Conservation (phyloP, 2,797 vertebrate genomes). For the Pangasius larnaudii region DNA sequence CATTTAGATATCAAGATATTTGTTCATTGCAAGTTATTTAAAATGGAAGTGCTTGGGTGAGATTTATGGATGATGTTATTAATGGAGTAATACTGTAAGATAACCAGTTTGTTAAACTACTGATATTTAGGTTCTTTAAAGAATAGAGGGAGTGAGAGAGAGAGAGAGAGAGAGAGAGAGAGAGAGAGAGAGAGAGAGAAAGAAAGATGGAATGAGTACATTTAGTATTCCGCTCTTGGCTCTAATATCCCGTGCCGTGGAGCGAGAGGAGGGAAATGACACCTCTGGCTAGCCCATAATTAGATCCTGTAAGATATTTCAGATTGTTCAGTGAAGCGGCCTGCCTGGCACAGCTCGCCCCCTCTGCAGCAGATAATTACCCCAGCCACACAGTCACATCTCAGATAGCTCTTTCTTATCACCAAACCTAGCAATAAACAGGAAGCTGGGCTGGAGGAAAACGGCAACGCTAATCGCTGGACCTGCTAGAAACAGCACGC, state of each 20-base stretch:
- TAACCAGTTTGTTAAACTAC: neutral
- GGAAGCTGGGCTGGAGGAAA: constrained; percentile 29
- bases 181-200: neutral
- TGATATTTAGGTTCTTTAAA: neutral
- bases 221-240: constrained; percentile 45
- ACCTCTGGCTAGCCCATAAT: constrained; percentile 59
- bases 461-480: constrained; percentile 34
- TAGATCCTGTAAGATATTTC: constrained; percentile 62
- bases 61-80: constrained; percentile 1
- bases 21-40: neutral
- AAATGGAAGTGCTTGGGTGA: neutral
- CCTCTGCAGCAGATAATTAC: constrained; percentile 56
- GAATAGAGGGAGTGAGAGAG: neutral
- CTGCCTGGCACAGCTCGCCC: constrained; percentile 28
- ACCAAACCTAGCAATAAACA: constrained; percentile 43
- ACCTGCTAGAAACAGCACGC: constrained; percentile 13
- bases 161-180: neutral
- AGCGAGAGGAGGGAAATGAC: constrained; percentile 56
- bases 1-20: neutral
- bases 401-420: constrained; percentile 44
- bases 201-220: constrained; percentile 19
- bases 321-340: constrained; percentile 48
- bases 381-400: constrained; percentile 34
- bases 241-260: constrained; percentile 30
- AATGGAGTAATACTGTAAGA: neutral